Conservation (phyloP, 1,140 invertebrate genomes). For the Sitodiplosis mosellana region DNA sequence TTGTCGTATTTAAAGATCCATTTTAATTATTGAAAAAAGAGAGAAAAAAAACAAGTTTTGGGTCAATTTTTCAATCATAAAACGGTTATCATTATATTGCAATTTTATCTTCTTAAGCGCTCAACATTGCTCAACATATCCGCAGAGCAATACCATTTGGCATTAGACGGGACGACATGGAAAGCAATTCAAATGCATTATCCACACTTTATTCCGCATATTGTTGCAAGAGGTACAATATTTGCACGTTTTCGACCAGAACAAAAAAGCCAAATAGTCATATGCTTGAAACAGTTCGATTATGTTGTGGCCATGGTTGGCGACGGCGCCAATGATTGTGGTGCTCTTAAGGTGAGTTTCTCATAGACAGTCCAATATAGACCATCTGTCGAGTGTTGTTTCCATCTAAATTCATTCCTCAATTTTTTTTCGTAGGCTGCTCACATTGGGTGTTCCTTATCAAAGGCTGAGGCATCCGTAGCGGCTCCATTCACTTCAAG, state of each 20-base stretch:
- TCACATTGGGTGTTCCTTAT: slow-evolving; percentile 85
- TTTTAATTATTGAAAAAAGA: too few relatives aligned
- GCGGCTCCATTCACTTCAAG: too few relatives aligned
- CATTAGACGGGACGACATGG: slow-evolving; percentile 58
- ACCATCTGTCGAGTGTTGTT: too few relatives aligned
- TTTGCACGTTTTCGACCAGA: slow-evolving; percentile 93
- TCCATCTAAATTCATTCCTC: too few relatives aligned
- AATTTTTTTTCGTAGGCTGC: slow-evolving; percentile 40
- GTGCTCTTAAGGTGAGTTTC: slow-evolving; percentile 40
- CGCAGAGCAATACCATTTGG: slow-evolving; percentile 39
- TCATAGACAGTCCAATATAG: too few relatives aligned
- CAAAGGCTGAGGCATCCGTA: slow-evolving; percentile 31
- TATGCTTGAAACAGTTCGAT: slow-evolving; percentile 63
- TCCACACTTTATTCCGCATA: slow-evolving; percentile 44
- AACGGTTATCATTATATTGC: too few relatives aligned
- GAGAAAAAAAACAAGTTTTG: too few relatives aligned
- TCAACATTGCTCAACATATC: slow-evolving; percentile 17
- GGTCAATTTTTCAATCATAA: too few relatives aligned
- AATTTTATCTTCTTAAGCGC: too few relatives aligned
- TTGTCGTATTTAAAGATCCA: too few relatives aligned
- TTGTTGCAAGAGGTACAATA: slow-evolving; percentile 59
- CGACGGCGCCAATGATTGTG: slow-evolving; percentile 85
- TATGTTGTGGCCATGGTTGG: slow-evolving; percentile 84
- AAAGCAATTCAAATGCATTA: slow-evolving; percentile 42
- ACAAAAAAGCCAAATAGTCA: slow-evolving; percentile 84